These are phyloP conservation scores for Pachypsylla venusta DNA, from an alignment of 1,140 invertebrate genomes.

Conservation along the genomic window DNA sequence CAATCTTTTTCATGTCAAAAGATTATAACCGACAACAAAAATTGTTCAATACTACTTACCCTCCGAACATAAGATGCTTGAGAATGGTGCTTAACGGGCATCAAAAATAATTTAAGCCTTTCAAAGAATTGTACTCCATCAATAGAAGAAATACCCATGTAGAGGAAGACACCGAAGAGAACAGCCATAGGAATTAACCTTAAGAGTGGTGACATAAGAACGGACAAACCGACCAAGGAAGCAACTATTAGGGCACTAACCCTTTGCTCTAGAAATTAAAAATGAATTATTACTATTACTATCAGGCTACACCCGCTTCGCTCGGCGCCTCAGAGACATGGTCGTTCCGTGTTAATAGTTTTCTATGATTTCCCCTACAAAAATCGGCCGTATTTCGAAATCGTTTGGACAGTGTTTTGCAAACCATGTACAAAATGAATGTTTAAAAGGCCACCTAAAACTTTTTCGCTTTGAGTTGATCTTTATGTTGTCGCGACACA, in stretches of 20 bases:
- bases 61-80: slow-evolving; percentile 59
- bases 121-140: slow-evolving; percentile 87
- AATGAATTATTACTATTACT: slow-evolving; percentile 10
- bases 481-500: too few relatives aligned
- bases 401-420: too few relatives aligned
- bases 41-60: slow-evolving; percentile 31
- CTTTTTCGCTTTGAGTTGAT: too few relatives aligned
- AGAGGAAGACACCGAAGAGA: slow-evolving; percentile 89
- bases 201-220: slow-evolving; percentile 63
- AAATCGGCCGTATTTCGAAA: too few relatives aligned
- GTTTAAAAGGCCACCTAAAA: too few relatives aligned
- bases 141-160: slow-evolving; percentile 88
- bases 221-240: slow-evolving; percentile 60
- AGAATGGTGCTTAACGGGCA: slow-evolving; percentile 89
- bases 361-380: too few relatives aligned
- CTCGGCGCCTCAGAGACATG: too few relatives aligned
- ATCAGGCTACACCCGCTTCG: too few relatives aligned
- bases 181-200: slow-evolving; percentile 79
- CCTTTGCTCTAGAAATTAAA: slow-evolving; percentile 49
- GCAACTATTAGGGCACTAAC: slow-evolving; percentile 59
- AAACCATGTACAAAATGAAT: too few relatives aligned
- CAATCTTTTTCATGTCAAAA: too few relatives aligned
- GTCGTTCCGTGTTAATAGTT: too few relatives aligned
- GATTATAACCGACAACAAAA: too few relatives aligned
- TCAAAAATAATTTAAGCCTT: slow-evolving; percentile 62